These are phyloP conservation scores for Danio albolineatus DNA, from an alignment of 2,797 vertebrate genomes.

Conservation along the genomic window DNA sequence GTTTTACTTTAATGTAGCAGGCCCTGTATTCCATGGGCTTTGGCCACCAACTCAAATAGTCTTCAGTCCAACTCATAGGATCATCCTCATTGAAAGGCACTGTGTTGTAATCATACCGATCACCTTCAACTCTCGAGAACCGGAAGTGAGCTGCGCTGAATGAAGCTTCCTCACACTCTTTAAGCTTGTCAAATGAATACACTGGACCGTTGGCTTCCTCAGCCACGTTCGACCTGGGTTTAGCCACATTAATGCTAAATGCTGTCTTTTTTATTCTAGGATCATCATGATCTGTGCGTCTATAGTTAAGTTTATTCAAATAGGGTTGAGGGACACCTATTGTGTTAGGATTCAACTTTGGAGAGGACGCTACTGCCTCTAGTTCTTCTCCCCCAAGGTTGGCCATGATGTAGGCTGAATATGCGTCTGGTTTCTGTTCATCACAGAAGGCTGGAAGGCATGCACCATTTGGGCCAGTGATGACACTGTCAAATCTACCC, in stretches of 20 bases:
- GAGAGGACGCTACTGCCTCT: constrained; percentile 89
- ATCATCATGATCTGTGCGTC: constrained; percentile 90
- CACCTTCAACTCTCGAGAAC: constrained; percentile 94
- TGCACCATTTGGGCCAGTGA: constrained; percentile 91
- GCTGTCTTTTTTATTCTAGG: constrained; percentile 90
- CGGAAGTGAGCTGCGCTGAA: constrained; percentile 91
- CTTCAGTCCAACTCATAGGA: constrained; percentile 96
- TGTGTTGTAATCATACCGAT: constrained; percentile 94
- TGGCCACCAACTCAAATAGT: constrained; percentile 98
- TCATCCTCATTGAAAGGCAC: constrained; percentile 96
- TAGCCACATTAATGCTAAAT: constrained; percentile 94
- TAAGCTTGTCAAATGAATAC: constrained; percentile 90
- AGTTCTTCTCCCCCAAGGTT: constrained; percentile 95
- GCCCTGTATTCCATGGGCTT: constrained; percentile 97
- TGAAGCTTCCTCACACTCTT: constrained; percentile 91
- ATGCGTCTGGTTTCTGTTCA: constrained; percentile 88
- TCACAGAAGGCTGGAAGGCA: constrained; percentile 97
- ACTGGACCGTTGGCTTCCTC: constrained; percentile 94
- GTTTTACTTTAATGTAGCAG: constrained; percentile 94
- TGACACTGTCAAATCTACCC: constrained; percentile 94
- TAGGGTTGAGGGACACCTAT: constrained; percentile 94
- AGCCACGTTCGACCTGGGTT: constrained; percentile 86
- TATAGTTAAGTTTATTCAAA: constrained; percentile 91
- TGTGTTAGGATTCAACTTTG: constrained; percentile 89
- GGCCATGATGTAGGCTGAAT: constrained; percentile 90